Evolutionary conservation across 1,140 invertebrate species (phyloP).

Genomic region (Aphelinus atriplicis): DNA sequence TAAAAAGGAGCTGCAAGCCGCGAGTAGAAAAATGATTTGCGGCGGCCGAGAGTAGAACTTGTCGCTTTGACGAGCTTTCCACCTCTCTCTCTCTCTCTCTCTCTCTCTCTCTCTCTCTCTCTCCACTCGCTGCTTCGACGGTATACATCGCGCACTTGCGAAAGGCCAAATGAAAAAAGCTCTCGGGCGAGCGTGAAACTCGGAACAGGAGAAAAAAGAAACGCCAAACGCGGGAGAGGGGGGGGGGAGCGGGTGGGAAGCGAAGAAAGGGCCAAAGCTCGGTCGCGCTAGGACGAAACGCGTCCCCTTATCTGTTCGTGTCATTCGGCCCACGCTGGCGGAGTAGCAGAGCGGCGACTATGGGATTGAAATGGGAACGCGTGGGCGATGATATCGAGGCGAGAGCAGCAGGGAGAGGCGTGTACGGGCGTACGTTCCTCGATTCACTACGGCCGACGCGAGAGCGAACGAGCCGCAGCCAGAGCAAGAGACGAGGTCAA

Average conservation of each 20-base stretch:
- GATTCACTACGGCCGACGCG: conserved; percentile 8
- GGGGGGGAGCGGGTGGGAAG: too few relatives aligned
- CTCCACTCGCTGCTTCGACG: neutral
- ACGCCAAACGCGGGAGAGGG: neutral
- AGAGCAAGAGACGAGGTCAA: conserved; percentile 14
- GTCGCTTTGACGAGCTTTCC: conserved; percentile 21
- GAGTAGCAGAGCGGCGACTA: neutral
- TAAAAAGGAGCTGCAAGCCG: neutral
- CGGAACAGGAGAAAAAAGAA: neutral
- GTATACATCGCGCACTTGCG: conserved; percentile 7
- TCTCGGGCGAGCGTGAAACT: conserved; percentile 18
- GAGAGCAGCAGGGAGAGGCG: neutral
- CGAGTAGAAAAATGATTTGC: conserved; percentile 17
- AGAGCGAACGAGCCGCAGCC: neutral
- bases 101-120: conserved; percentile 6
- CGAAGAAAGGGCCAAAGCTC: neutral
- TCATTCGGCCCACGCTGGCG: neutral
- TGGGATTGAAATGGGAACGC: conserved; percentile 20
- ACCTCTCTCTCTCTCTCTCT: neutral
- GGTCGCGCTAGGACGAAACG: conserved; percentile 22
- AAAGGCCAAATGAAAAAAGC: conserved; percentile 34
- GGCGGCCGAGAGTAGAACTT: conserved; percentile 23
- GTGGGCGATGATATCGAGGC: conserved; percentile 9
- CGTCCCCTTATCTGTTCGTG: conserved; percentile 33
- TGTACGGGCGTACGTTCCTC: neutral